These are phyloP conservation scores for Callinectes sapidus DNA, from an alignment of 2,888 invertebrate genomes.

Conservation along the genomic window DNA sequence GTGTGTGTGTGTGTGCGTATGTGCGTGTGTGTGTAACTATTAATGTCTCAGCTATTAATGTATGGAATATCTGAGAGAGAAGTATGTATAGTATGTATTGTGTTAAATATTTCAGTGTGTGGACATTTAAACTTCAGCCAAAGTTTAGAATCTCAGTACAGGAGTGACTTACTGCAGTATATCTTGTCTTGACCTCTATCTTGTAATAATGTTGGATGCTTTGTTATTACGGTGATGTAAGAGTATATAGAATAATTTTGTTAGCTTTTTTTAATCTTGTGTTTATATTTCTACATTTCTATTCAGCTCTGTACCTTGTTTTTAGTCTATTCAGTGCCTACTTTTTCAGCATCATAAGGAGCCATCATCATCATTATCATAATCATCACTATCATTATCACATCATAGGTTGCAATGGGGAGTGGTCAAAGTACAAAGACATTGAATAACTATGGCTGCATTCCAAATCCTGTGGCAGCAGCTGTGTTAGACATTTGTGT, in stretches of 20 bases:
- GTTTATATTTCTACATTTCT: background rate
- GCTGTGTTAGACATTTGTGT: background rate
- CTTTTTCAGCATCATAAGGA: background rate
- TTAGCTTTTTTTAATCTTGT: background rate
- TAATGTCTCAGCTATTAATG: background rate
- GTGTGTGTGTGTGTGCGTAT: background rate
- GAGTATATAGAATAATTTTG: background rate
- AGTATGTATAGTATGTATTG: background rate
- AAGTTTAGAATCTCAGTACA: background rate
- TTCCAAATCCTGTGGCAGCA: background rate
- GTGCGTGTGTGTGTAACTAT: background rate
- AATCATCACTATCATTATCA: background rate
- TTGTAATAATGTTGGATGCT: background rate
- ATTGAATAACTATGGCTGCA: background rate
- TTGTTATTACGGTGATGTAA: background rate
- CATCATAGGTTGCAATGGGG: background rate
- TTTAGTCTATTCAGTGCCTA: background rate
- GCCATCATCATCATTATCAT: background rate
- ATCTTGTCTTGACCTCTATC: background rate
- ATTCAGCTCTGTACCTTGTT: background rate
- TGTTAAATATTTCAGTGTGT: background rate
- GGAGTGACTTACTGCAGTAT: background rate
- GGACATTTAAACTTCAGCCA: background rate
- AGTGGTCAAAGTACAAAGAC: background rate
- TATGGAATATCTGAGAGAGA: background rate